A percentile compares a stretch with the other conserved stretches of the same genome.
phyloP scores from a whole-genome alignment of 2,888 invertebrate species.

The Euphydryas editha region DNA sequence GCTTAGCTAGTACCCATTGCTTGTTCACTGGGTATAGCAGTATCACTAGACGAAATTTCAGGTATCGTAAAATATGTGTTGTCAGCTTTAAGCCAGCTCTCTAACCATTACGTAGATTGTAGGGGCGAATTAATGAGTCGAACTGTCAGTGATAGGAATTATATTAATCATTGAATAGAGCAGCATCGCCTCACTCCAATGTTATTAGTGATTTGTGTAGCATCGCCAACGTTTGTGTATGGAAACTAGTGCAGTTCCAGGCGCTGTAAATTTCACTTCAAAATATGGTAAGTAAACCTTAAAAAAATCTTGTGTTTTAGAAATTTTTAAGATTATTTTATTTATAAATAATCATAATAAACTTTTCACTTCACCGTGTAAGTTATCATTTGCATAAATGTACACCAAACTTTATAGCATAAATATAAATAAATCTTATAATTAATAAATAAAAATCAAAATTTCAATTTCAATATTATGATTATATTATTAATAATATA shows the following conservation, averaged over 20 bases:
- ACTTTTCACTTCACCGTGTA: not conserved
- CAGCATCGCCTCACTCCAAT: constrained; percentile 8
- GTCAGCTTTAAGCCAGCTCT: too few relatives aligned
- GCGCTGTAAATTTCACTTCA: not conserved
- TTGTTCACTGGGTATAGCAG: too few relatives aligned
- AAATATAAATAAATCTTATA: too few relatives aligned
- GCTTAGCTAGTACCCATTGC: too few relatives aligned
- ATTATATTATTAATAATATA: too few relatives aligned
- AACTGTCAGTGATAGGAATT: constrained; percentile 1
- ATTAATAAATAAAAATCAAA: too few relatives aligned
- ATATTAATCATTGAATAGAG: constrained; percentile 15
- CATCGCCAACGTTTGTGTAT: not conserved
- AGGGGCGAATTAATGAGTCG: not conserved
- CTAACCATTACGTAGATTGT: constrained; percentile 1
- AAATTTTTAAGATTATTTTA: not conserved
- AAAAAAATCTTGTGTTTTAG: not conserved
- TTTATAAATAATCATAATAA: not conserved
- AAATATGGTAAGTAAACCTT: constrained; percentile 11
- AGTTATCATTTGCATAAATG: not conserved
- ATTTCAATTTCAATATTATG: too few relatives aligned
- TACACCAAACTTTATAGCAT: too few relatives aligned
- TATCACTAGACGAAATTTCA: too few relatives aligned
- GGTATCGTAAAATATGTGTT: too few relatives aligned
- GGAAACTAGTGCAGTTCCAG: not conserved
- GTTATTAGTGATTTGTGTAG: constrained; percentile 11